phyloP scores from a whole-genome alignment of 2,113 vertebrate species.

The Illadopsis cleaveri region DNA sequence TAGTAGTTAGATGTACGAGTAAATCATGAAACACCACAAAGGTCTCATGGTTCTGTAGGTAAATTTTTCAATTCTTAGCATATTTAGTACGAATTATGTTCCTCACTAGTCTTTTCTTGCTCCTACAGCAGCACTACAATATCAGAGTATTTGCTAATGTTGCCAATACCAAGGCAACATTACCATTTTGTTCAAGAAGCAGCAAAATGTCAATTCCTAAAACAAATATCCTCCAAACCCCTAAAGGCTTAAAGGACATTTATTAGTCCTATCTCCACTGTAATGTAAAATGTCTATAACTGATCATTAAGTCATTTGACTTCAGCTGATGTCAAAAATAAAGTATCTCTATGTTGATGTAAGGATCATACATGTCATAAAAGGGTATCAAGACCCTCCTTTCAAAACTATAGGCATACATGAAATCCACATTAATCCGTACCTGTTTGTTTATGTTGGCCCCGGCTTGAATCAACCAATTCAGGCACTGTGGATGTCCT shows the following conservation, averaged over 20 bases:
- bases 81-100: not conserved
- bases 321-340: not conserved
- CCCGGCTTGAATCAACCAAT: conserved; percentile 92
- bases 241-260: not conserved
- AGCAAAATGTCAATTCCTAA: not conserved
- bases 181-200: not conserved
- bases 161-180: not conserved
- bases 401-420: not conserved
- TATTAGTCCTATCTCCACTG: not conserved
- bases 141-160: not conserved
- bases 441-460: conserved; percentile 95
- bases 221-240: not conserved
- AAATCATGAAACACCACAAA: not conserved
- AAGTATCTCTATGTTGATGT: not conserved
- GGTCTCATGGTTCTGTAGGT: not conserved
- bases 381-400: not conserved
- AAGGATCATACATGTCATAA: not conserved
- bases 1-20: not conserved
- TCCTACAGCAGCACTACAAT: not conserved
- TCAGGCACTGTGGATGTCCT: conserved; percentile 90
- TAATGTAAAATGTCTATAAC: not conserved
- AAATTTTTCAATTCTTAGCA: not conserved
- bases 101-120: not conserved
- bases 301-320: not conserved
- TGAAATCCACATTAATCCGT: not conserved